Evolutionary conservation across 2,113 vertebrate genomes (phyloP).

Genomic region (Rhabdomys dilectus): DNA sequence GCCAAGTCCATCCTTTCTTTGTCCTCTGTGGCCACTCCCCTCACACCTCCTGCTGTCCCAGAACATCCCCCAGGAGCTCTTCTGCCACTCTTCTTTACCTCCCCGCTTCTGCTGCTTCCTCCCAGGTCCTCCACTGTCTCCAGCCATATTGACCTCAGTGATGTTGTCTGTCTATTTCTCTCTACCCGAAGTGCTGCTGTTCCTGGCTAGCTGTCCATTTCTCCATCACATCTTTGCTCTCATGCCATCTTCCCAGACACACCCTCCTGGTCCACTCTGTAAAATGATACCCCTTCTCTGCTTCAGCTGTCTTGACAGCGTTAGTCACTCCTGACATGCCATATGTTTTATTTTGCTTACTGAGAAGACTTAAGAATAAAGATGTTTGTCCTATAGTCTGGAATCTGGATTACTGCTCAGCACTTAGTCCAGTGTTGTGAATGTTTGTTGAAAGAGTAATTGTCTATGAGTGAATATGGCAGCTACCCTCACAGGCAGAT

Average conservation of each 20-base stretch:
- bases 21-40: background rate
- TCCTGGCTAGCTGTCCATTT: accelerated
- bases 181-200: background rate
- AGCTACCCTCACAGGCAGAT: background rate
- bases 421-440: background rate
- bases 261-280: background rate
- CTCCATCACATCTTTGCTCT: background rate
- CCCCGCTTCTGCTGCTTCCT: background rate
- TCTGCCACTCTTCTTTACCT: background rate
- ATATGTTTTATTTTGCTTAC: background rate
- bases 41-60: background rate
- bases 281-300: background rate
- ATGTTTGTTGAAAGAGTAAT: background rate
- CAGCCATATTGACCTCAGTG: background rate
- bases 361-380: background rate
- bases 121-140: background rate
- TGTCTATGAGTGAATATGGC: background rate
- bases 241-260: background rate
- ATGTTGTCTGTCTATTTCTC: background rate
- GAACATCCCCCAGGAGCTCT: background rate
- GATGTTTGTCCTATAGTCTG: background rate
- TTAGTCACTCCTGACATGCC: background rate
- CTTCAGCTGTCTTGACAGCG: background rate
- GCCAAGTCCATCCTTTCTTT: background rate
- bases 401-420: background rate